phyloP scores from a whole-genome alignment of 2,113 vertebrate genomes.

The Pluvianellus socialis region DNA sequence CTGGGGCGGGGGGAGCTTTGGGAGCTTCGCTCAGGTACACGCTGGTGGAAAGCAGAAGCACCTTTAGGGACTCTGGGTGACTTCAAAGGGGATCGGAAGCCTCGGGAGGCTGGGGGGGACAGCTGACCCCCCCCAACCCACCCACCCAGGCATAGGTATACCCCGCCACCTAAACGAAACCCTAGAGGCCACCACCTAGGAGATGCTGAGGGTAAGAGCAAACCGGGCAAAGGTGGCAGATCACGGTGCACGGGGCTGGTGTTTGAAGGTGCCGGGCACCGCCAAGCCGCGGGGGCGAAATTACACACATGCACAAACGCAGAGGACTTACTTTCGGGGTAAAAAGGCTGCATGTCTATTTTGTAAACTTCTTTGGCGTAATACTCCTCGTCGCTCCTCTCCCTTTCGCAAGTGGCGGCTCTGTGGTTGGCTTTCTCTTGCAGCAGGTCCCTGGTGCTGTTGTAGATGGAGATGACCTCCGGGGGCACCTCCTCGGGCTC shows the following conservation, averaged over 20 bases:
- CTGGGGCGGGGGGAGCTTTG: neutral
- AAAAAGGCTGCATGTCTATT: slow-evolving; percentile 87
- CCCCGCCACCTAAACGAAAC: neutral
- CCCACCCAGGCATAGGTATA: accelerated
- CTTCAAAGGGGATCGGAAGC: neutral
- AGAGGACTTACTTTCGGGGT: slow-evolving; percentile 88
- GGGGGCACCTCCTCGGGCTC: slow-evolving; percentile 84
- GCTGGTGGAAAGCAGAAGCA: neutral
- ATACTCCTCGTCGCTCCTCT: slow-evolving; percentile 97
- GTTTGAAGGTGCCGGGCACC: neutral
- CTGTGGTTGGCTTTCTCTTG: slow-evolving; percentile 94
- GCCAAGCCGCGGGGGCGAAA: neutral
- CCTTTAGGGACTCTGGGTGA: neutral
- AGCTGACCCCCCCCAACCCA: neutral
- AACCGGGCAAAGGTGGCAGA: neutral
- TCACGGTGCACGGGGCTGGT: neutral
- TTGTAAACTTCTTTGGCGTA: slow-evolving; percentile 99
- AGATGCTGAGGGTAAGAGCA: neutral
- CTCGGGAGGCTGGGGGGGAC: neutral
- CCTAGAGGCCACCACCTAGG: neutral
- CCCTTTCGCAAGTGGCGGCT: slow-evolving; percentile 90
- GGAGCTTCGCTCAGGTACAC: neutral
- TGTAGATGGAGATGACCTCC: slow-evolving; percentile 96
- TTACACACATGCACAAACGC: neutral
- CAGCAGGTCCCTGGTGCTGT: slow-evolving; percentile 96